phyloP scores from a whole-genome alignment of 2,113 vertebrate genomes.

The Petroica traversi region DNA sequence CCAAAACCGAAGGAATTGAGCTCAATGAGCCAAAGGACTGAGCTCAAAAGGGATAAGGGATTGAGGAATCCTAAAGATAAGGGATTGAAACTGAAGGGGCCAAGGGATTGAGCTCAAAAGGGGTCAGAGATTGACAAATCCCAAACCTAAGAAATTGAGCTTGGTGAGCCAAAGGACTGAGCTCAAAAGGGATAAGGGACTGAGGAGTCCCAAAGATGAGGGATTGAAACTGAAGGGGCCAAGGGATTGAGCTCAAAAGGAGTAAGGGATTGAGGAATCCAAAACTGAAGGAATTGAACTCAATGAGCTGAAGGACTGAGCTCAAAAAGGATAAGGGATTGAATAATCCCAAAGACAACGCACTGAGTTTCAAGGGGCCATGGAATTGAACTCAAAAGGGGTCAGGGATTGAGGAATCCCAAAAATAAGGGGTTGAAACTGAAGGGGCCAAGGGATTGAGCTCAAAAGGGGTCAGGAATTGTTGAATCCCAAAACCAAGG shows the following conservation, averaged over 20 bases:
- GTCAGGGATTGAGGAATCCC: background rate
- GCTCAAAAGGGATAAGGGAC: fast-evolving
- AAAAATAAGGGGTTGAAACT: no score
- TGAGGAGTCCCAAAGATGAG: background rate
- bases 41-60: background rate
- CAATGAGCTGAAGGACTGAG: background rate
- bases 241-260: background rate
- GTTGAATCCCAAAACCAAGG: no score
- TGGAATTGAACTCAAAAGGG: background rate
- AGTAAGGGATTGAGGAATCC: no score
- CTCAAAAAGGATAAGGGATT: background rate
- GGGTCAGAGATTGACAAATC: background rate
- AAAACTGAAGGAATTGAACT: no score
- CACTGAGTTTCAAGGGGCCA: background rate
- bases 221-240: fast-evolving
- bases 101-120: background rate
- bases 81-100: background rate
- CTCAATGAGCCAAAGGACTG: background rate
- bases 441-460: no score
- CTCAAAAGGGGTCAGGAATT: no score
- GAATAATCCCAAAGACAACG: background rate
- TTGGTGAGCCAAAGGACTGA: background rate
- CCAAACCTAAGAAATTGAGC: fast-evolving
- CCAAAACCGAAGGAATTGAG: no score
- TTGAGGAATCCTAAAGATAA: background rate